Conservation (phyloP, 1,140 invertebrate genomes). For the Megathymus violae region DNA sequence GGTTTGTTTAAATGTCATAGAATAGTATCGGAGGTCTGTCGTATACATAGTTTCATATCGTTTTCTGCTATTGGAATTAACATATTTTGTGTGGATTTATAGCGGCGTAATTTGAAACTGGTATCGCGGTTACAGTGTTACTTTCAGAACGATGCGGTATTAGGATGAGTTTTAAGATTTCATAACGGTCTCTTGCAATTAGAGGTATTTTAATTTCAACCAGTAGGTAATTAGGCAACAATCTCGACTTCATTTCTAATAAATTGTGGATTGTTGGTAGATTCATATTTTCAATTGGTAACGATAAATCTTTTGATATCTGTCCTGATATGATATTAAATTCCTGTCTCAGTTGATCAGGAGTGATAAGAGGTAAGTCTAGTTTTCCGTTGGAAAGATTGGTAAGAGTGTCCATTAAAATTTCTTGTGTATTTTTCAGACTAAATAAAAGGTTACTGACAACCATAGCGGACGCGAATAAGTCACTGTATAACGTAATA, state of each 20-base stretch:
- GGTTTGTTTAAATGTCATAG: constrained; percentile 20
- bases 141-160: constrained; percentile 5
- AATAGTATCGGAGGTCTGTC: background rate
- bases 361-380: constrained; percentile 26
- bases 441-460: constrained; percentile 21
- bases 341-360: constrained; percentile 24
- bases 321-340: constrained; percentile 32
- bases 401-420: constrained; percentile 36
- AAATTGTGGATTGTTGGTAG: constrained; percentile 31
- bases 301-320: constrained; percentile 19
- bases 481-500: background rate
- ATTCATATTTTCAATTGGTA: constrained; percentile 34
- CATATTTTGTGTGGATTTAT: constrained; percentile 31
- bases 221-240: constrained; percentile 25
- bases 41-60: constrained; percentile 18
- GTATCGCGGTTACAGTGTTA: constrained; percentile 8
- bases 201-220: constrained; percentile 41
- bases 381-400: constrained; percentile 33
- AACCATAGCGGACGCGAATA: constrained; percentile 10
- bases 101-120: constrained; percentile 19
- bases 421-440: constrained; percentile 34
- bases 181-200: constrained; percentile 28
- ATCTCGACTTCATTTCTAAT: constrained; percentile 26
- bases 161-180: constrained; percentile 27
- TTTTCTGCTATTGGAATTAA: constrained; percentile 7